Base-by-base conservation (phyloP, 2,888 invertebrate species). In the Lasius platythorax region DNA sequence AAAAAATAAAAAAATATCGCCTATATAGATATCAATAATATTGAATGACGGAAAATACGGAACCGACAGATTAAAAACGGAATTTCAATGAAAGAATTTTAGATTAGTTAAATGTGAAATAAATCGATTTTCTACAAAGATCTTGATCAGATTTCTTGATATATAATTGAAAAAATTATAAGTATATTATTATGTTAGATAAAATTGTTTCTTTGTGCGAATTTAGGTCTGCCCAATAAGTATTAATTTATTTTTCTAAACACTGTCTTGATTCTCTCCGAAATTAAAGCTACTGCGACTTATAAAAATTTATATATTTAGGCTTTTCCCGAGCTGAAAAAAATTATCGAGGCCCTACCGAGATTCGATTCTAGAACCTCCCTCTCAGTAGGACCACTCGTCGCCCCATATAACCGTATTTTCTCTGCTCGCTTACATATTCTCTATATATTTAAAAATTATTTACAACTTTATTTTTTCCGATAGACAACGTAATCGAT, bases 381-480 rank as follows among this genome's bases (percentile, higher is more conserved):
- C 23, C 23, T 23, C 23, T 23, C 23, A 23, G 23, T 23, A 0
- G 30, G 3, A 3, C 3, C 1, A 30, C 30, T 30, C 3, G 3
- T 30, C 30, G 30, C 3, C 30, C 30, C 3, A 30, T 30, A 30
- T 3, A 3, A 30, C 3, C 30, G 30, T 30, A 30, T 30, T 30
- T 30, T 30, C 30, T 30, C 30, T 28, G 15, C 1, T 33, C 23
- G 23, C 23, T 23, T 30, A 28, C n/a, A 97, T 40, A 23, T 43
- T 23, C 23, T 43, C 23, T 28, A 30, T 23, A 23, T 64, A 23
- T 4, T 56, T 73, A 6, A 12, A 58, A 30, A 0, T 61, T 30
- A 33, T 43, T 3, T 1, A 15, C 18, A 63, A 33, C n/a, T 5
- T 64, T 37, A 11, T 2, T 43, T 43, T 11, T 43, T 43, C 11